Evolutionary conservation across 2,113 vertebrate genomes (phyloP), one percentile per base, ranked within the genome.

Genomic region (Campylomormyrus tamandua): DNA sequence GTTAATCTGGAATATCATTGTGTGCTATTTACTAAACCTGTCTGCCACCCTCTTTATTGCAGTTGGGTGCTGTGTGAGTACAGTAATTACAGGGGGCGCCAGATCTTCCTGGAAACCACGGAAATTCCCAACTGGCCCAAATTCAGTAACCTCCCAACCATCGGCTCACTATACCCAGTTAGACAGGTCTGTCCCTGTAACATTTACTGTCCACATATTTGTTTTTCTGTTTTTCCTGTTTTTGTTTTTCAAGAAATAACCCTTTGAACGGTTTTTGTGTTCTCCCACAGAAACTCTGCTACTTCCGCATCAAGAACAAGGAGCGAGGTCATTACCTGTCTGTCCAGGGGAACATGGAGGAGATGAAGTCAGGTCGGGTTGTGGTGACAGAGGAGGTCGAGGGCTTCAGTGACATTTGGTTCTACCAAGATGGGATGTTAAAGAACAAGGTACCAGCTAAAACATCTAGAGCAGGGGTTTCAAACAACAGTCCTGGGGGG

Each of bases 51-150:
- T 93, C 89, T 89, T 53, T 15, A 27, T 70, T 77, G 0, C 93
- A 99, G 98, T 84, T 99, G 98, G 98, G 98, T 99, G 94, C 90
- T 98, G n/a, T 99, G 96, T 13, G 98, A 99, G 85, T 95, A 99
- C 90, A 95, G 95, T 0, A 97, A 98, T 94, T 99, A 97, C 95
- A 97, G 98, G 35, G 98, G 98, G 91, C 97, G 96, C 89, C 98
- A 99, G 91, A 97, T 98, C 96, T 94, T 99, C 2, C 92, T 98
- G 92, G 96, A 98, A 74, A 96, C 96, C 0, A 94, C 94, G 2
- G 98, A 99, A 92, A 97, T 99, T 94, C 96, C 98, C 93, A 99
- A 97, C 95, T 99, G 98, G 98, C 94, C 95, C 91, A 97, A 97
- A 0, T 99, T 97, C 93, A 99, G 98, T 0, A 97, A 97, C 0